phyloP scores from a whole-genome alignment of 2,888 invertebrate genomes.

The Drosophila pseudotakahashii region DNA sequence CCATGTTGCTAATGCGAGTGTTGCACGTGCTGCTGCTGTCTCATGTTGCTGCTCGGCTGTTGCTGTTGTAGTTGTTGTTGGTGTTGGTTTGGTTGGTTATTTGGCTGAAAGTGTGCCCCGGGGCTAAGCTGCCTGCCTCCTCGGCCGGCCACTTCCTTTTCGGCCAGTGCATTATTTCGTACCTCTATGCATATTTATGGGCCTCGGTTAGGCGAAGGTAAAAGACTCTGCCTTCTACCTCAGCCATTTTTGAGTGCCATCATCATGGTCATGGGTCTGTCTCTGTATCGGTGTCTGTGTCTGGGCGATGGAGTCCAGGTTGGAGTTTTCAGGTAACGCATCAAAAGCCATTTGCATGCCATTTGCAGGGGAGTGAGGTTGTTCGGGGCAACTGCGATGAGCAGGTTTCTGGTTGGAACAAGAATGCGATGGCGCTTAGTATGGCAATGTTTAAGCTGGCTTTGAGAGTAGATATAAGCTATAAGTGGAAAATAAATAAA shows the following conservation, averaged over 20 bases:
- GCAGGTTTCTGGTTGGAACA: conserved; percentile 64
- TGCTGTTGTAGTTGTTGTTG: conserved; percentile 9
- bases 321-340: conserved; percentile 57
- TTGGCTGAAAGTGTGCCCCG: conserved; percentile 71
- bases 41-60: conserved; percentile 48
- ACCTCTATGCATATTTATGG: conserved; percentile 77
- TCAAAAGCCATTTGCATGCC: conserved; percentile 80
- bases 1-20: conserved; percentile 54
- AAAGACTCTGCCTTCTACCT: conserved; percentile 48
- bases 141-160: conserved; percentile 43
- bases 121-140: conserved; percentile 67
- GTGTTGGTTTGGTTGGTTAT: conserved; percentile 26
- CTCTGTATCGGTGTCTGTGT: conserved; percentile 29
- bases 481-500: conserved; percentile 1
- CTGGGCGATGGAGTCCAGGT: conserved; percentile 24
- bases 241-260: conserved; percentile 77
- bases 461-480: conserved; percentile 21
- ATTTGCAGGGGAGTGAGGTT: conserved; percentile 50
- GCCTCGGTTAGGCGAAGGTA: conserved; percentile 43
- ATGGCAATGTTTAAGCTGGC: conserved; percentile 47
- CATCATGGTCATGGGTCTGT: conserved; percentile 69
- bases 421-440: conserved; percentile 75
- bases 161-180: conserved; percentile 66
- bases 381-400: conserved; percentile 48
- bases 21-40: conserved; percentile 71